Conservation (phyloP, 2,888 invertebrate species). For the Lysandra bellargus region DNA sequence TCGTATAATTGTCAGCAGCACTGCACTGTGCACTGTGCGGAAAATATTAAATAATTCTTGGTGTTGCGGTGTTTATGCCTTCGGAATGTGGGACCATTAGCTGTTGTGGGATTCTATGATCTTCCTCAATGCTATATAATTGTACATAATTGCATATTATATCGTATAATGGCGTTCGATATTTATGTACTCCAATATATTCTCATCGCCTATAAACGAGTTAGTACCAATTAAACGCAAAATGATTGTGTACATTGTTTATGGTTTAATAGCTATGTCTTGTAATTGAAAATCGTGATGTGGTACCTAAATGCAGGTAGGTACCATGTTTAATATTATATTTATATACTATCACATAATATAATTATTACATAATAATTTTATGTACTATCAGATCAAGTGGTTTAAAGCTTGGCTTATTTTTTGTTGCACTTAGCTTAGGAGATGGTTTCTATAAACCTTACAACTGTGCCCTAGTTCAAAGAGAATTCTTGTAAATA, state of each 20-base stretch:
- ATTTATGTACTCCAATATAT: not conserved
- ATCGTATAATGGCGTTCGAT: constrained; percentile 2
- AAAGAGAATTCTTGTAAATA: too few species aligned
- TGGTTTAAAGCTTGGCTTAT: too few species aligned
- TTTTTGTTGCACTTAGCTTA: too few species aligned
- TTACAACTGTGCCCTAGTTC: too few species aligned
- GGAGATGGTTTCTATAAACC: too few species aligned
- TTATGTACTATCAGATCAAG: too few species aligned
- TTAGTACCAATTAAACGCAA: not conserved
- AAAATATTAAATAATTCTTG: not conserved
- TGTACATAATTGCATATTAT: constrained; percentile 14
- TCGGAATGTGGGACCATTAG: constrained; percentile 12
- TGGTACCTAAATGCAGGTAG: not conserved
- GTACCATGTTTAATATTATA: too few species aligned
- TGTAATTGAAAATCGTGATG: not conserved
- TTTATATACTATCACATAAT: too few species aligned
- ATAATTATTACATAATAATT: too few species aligned
- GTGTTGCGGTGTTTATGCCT: not conserved
- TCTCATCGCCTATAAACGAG: not conserved
- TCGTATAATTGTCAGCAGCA: too few species aligned
- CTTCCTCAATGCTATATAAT: constrained; percentile 24
- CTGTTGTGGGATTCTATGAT: not conserved
- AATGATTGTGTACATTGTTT: constrained; percentile 5
- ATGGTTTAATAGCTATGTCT: not conserved
- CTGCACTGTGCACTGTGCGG: too few species aligned